Percentiles rank a stretch among this genome's conserved stretches.
Conservation (phyloP, 1,140 invertebrate genomes). For the Leguminivora glycinivorella region DNA sequence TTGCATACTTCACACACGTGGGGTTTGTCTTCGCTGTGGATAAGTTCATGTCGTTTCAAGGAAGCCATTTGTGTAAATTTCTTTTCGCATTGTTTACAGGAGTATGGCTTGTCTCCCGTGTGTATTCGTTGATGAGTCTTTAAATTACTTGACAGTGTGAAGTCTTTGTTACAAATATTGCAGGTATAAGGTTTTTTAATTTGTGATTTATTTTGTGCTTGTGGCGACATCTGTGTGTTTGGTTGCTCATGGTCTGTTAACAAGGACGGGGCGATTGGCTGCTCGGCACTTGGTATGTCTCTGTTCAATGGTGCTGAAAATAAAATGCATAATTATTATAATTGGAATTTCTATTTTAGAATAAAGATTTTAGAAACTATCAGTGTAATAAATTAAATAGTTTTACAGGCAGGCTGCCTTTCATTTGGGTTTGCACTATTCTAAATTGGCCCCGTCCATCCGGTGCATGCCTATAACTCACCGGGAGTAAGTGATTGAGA, state of each 20-base stretch:
- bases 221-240: not conserved
- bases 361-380: too few relatives aligned
- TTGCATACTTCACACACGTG: not conserved
- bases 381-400: too few relatives aligned
- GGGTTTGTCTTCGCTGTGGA: not conserved
- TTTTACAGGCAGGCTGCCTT: too few relatives aligned
- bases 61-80: not conserved
- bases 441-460: too few relatives aligned
- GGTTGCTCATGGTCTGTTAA: not conserved
- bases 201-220: not conserved
- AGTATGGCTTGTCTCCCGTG: not conserved
- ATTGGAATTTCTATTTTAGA: too few relatives aligned
- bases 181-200: not conserved
- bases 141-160: not conserved
- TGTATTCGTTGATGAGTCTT: not conserved
- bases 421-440: too few relatives aligned
- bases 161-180: not conserved
- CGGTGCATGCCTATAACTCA: too few relatives aligned
- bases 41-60: not conserved
- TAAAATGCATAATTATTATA: too few relatives aligned
- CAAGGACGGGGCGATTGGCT: not conserved
- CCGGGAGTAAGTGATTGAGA: not conserved
- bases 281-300: too few relatives aligned
- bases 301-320: too few relatives aligned
- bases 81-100: not conserved